phyloP scores from a whole-genome alignment of 2,113 vertebrate genomes.

The Capra hircus region DNA sequence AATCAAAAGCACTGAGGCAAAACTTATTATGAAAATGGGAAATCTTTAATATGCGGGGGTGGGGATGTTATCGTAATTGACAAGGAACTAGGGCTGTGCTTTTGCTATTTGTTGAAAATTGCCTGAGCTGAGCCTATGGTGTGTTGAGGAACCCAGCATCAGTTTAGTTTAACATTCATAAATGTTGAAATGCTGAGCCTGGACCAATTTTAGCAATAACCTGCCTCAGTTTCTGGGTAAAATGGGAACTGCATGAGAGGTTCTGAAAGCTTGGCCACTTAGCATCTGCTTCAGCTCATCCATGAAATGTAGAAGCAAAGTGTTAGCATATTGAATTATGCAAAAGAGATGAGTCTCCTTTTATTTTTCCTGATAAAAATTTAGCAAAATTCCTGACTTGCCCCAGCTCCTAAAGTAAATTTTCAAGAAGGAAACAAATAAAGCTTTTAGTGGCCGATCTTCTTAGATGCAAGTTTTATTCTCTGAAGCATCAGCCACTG shows the following conservation, averaged over 20 bases:
- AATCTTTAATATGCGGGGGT: not conserved
- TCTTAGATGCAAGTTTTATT: not conserved
- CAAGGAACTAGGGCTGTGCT: not conserved
- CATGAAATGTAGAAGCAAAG: not conserved
- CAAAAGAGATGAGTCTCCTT: not conserved
- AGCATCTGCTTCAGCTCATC: not conserved
- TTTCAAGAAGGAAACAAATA: not conserved
- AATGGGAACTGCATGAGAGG: not conserved
- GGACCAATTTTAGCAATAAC: not conserved
- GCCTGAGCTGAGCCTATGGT: not conserved
- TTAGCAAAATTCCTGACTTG: not conserved
- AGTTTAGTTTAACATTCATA: not conserved
- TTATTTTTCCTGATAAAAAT: not conserved
- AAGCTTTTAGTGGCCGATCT: not conserved
- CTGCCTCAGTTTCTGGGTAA: not conserved
- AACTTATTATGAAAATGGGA: not conserved
- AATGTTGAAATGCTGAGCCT: not conserved
- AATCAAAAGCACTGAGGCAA: not conserved
- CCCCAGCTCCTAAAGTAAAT: not conserved
- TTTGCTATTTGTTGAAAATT: not conserved
- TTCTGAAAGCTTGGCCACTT: not conserved
- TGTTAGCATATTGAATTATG: constrained; percentile 26
- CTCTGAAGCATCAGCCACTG: not conserved
- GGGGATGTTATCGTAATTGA: not conserved
- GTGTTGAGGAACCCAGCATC: not conserved